These are phyloP conservation scores for Morus bassanus DNA, from an alignment of 2,797 vertebrate species.

Conservation along the genomic window DNA sequence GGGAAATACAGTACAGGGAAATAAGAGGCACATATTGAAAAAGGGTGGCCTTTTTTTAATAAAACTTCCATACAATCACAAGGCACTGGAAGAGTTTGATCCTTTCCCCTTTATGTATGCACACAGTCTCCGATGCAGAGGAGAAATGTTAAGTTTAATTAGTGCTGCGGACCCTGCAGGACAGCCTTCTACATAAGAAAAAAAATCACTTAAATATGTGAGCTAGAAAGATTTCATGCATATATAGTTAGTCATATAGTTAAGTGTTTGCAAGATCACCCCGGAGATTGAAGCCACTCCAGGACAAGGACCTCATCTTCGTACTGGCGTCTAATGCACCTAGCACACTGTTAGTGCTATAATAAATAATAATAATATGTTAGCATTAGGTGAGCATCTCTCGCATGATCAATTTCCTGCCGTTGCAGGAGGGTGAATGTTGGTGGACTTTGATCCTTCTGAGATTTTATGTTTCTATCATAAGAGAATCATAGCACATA, in stretches of 20 bases:
- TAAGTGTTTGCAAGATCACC: conserved; percentile 61
- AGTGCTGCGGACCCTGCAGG: neutral
- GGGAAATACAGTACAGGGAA: conserved; percentile 23
- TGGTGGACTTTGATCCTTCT: conserved; percentile 71
- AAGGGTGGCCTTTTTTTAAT: neutral
- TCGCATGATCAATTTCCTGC: conserved; percentile 68
- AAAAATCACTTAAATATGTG: neutral
- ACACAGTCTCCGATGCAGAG: neutral
- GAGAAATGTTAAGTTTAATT: conserved; percentile 17
- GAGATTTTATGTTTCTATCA: conserved; percentile 72
- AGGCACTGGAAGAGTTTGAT: conserved; percentile 15
- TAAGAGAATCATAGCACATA: conserved; percentile 71
- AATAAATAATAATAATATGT: conserved; percentile 73
- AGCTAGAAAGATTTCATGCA: neutral
- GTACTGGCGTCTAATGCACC: conserved; percentile 56
- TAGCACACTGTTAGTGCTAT: conserved; percentile 51
- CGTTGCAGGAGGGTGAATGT: conserved; percentile 59
- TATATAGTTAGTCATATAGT: conserved; percentile 23
- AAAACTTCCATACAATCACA: conserved; percentile 7
- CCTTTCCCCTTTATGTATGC: neutral
- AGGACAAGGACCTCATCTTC: conserved; percentile 64
- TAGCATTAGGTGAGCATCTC: conserved; percentile 71
- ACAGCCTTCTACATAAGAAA: neutral
- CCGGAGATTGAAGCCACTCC: conserved; percentile 57
- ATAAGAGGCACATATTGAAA: conserved; percentile 8